These are phyloP conservation scores for Numida meleagris DNA, from an alignment of 2,113 vertebrate genomes.

Conservation along the genomic window DNA sequence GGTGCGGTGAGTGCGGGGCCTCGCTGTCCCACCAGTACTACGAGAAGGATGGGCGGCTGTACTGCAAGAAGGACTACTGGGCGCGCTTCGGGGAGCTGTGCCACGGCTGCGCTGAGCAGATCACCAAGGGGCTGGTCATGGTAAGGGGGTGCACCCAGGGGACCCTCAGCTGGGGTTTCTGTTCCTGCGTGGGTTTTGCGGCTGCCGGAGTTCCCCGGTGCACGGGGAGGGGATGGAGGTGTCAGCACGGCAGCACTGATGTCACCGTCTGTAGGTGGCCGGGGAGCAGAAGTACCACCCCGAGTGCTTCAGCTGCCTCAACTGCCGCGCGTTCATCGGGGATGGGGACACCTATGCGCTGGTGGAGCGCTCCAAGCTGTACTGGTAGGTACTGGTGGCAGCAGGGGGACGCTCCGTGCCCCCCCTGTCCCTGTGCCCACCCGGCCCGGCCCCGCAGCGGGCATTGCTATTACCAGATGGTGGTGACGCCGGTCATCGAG, in stretches of 20 bases:
- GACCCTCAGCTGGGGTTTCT: neutral
- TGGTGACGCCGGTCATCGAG: constrained; percentile 90
- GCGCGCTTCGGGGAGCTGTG: constrained; percentile 92
- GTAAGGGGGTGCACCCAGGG: constrained; percentile 69
- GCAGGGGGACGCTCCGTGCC: fast-evolving
- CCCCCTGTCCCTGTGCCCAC: neutral
- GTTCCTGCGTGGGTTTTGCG: neutral
- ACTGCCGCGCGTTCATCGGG: constrained; percentile 90
- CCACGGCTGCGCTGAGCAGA: constrained; percentile 94
- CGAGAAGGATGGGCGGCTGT: constrained; percentile 95
- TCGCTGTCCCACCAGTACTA: constrained; percentile 97
- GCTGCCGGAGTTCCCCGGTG: neutral
- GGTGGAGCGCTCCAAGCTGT: constrained; percentile 97
- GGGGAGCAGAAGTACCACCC: constrained; percentile 99
- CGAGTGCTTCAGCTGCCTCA: constrained; percentile 95
- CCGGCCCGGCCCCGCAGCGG: constrained; percentile 74
- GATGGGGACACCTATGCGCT: constrained; percentile 96
- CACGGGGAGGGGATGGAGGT: neutral
- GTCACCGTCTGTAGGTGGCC: constrained; percentile 82
- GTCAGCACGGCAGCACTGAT: neutral
- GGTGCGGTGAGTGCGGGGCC: constrained; percentile 92
- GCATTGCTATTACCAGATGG: constrained; percentile 95
- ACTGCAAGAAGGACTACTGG: constrained; percentile 99
- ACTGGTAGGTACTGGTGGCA: constrained; percentile 83
- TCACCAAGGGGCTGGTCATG: constrained; percentile 97